Evolutionary conservation across 2,888 invertebrate species (phyloP), one percentile per base, ranked within the genome.

Genomic region (Sinohyriopsis cumingii): DNA sequence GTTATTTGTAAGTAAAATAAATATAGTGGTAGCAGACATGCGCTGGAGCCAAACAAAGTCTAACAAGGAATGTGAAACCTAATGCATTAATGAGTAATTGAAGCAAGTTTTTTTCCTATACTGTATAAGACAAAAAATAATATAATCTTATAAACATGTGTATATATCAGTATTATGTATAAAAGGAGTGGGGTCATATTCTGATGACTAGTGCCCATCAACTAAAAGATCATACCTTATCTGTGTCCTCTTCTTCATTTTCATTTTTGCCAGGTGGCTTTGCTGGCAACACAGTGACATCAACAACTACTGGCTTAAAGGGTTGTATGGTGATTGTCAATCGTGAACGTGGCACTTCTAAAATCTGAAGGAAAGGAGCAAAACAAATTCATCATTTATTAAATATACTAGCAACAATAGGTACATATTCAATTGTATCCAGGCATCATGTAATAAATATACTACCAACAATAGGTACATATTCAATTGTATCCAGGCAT

Each of bases 241-340:
- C 45, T 45, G 45, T 45, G 45, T 15, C 45, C 45, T 45, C 45
- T 45, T 73, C 75, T 70, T 71, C 73, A 65, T 69, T 73, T 55
- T 77, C 77, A 62, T 73, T 75, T 28, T 63, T 72, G 15, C 67
- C 55, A 5, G 57, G 59, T 20, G 61, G 24, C 54, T 74, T 62
- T 15, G 75, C 69, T 15, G 84, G 82, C 33, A 82, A 57, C 18
- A 84, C 73, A 18, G 82, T 80, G 18, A 84, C 71, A 55, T 82
- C 79, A 12, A 78, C 80, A 5, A 70, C 74, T 33, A 80, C 74
- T 19, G 83, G 82, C n/a, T 67, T 64, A 1, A 68, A 70, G 12
- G 77, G 75, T 24, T 77, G 78, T 20, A 83, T 75, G 20, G 73
- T 76, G 55, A 83, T 76, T 7, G 75, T 83, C 53, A 86, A 73